Percentiles rank a stretch among this genome's conserved stretches.
phyloP scores from a whole-genome alignment of 2,113 vertebrate genomes.

The Rhabdomys dilectus region DNA sequence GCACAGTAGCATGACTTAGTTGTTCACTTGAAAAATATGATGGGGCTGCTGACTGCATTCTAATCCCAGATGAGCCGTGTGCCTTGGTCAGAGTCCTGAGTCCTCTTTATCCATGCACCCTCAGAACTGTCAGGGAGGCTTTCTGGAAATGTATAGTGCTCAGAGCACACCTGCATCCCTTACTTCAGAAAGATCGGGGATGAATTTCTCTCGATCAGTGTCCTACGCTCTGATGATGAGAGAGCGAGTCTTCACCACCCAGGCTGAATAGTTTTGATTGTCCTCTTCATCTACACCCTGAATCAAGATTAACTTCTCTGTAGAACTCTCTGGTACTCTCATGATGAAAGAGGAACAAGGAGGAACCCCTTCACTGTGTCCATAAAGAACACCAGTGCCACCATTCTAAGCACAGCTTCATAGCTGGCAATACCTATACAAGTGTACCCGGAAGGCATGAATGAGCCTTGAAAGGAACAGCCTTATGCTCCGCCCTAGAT shows the following conservation, averaged over 20 bases:
- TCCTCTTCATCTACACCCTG: not conserved
- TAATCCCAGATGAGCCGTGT: not conserved
- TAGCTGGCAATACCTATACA: not conserved
- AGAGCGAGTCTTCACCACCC: not conserved
- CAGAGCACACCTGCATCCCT: not conserved
- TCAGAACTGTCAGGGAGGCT: not conserved
- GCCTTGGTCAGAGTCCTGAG: not conserved
- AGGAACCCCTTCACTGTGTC: not conserved
- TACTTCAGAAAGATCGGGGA: not conserved
- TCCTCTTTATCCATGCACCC: not conserved
- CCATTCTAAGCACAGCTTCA: not conserved
- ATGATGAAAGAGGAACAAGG: constrained; percentile 7
- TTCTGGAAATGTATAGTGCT: not conserved
- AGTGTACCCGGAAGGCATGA: not conserved
- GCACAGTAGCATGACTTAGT: not conserved
- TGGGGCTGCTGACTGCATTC: not conserved
- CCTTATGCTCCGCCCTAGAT: not conserved
- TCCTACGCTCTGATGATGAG: not conserved
- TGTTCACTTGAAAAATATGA: constrained; percentile 35
- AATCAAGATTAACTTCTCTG: not conserved
- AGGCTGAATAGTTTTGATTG: not conserved
- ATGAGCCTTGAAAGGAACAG: not conserved
- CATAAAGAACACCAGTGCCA: not conserved
- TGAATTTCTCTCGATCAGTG: not conserved
- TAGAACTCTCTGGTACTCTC: not conserved